Evolutionary conservation across 2,113 vertebrate species (phyloP).

Genomic region (Phrynosoma platyrhinos): DNA sequence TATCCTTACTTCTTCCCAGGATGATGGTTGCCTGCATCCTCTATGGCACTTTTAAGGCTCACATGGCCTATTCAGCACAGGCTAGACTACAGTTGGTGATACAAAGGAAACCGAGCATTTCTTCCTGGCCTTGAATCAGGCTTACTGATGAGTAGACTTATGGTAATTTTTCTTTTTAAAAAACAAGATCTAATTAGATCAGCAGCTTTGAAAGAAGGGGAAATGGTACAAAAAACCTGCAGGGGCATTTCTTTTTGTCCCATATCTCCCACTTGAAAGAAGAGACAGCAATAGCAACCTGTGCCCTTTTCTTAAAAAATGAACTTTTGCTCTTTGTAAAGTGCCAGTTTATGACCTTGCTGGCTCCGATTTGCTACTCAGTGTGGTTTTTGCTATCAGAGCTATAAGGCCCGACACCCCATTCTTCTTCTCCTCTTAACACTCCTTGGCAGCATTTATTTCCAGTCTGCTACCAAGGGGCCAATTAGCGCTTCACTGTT

Average conservation of each 20-base stretch:
- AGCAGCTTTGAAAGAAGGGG: constrained; percentile 62
- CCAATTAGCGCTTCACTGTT: constrained; percentile 63
- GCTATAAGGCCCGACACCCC: constrained; percentile 41
- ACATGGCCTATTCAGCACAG: constrained; percentile 38
- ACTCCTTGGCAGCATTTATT: constrained; percentile 60
- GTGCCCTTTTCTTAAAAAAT: constrained; percentile 60
- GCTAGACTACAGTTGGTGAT: constrained; percentile 9
- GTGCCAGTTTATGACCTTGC: not conserved
- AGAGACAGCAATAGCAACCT: constrained; percentile 69
- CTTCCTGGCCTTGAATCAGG: constrained; percentile 41
- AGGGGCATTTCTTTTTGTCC: constrained; percentile 70
- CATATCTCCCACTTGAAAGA: constrained; percentile 69
- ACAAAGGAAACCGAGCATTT: constrained; percentile 51
- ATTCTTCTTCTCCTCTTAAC: constrained; percentile 53
- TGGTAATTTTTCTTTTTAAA: constrained; percentile 60
- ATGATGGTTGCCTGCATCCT: constrained; percentile 35
- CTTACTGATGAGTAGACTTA: not conserved
- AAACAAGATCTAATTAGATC: constrained; percentile 55
- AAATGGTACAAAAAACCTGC: constrained; percentile 69
- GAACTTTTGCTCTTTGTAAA: constrained; percentile 43
- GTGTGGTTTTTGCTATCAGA: not conserved
- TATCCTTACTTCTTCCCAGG: constrained; percentile 37
- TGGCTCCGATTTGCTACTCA: constrained; percentile 44
- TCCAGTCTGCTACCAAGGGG: constrained; percentile 61
- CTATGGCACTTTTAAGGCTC: not conserved